Percentiles rank a stretch among this genome's conserved stretches.
Evolutionary conservation across 2,888 invertebrate species (phyloP).

Genomic region (Fragum fragum): DNA sequence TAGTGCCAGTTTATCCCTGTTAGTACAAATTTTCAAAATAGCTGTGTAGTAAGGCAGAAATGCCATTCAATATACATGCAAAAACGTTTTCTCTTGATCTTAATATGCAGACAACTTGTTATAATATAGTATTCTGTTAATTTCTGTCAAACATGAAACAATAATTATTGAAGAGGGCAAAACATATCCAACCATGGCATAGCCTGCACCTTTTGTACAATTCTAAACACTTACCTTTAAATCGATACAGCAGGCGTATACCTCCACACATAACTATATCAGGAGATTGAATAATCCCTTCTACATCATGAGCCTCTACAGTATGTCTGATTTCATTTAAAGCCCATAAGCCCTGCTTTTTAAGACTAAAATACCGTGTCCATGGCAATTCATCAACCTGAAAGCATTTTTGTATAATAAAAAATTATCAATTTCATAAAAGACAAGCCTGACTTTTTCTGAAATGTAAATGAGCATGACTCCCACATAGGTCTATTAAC

Average conservation of each 20-base stretch:
- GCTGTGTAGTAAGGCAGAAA: no score
- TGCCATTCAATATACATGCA: no score
- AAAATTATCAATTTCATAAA: no score
- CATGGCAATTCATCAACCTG: no score
- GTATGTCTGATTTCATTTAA: slow-evolving; percentile 4
- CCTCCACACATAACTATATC: slow-evolving; percentile 1
- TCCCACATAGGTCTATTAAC: no score
- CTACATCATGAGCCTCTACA: not conserved
- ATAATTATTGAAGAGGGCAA: no score
- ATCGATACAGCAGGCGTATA: not conserved
- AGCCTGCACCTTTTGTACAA: not conserved
- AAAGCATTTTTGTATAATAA: no score
- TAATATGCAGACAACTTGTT: no score
- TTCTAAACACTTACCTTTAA: slow-evolving; percentile 4
- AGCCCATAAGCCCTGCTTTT: not conserved
- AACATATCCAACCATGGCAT: not conserved
- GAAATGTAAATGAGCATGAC: no score
- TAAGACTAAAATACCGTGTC: no score
- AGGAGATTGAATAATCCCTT: slow-evolving; percentile 6
- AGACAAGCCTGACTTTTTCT: no score
- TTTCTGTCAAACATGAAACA: not conserved
- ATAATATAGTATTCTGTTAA: not conserved
- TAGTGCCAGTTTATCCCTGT: not conserved
- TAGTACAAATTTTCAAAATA: not conserved
- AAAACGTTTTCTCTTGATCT: no score